These are phyloP conservation scores for Anodontia alba DNA, from an alignment of 2,888 invertebrate genomes.

Conservation along the genomic window DNA sequence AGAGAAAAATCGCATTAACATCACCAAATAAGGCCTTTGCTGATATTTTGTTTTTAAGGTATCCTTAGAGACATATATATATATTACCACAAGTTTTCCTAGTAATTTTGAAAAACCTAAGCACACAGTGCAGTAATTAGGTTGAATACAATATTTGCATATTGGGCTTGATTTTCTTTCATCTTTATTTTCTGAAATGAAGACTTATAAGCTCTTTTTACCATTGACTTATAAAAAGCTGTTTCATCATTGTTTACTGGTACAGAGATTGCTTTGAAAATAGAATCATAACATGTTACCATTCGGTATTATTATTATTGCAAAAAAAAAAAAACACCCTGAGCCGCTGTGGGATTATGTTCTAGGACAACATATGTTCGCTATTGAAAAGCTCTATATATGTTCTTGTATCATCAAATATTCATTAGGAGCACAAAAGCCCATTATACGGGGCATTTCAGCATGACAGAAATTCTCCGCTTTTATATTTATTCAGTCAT, in stretches of 20 bases:
- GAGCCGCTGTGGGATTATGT: conserved; percentile 31
- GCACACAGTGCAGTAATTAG: no score
- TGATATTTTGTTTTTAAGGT: no score
- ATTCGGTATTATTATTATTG: neutral
- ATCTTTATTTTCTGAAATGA: no score
- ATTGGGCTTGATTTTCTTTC: no score
- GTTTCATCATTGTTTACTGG: neutral
- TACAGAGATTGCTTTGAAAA: neutral
- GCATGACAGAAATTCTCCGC: conserved; percentile 10
- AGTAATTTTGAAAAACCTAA: no score
- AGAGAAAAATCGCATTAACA: no score
- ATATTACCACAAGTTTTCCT: no score
- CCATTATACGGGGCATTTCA: conserved; percentile 38
- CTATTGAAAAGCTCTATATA: conserved; percentile 40
- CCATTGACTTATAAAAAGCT: no score
- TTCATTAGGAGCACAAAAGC: conserved; percentile 54
- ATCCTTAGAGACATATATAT: no score
- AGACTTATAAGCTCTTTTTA: no score
- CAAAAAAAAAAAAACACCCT: neutral
- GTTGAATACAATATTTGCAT: no score
- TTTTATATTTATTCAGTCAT: conserved; percentile 45
- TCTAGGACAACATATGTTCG: conserved; percentile 47
- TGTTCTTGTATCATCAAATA: conserved; percentile 61
- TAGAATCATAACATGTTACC: neutral
- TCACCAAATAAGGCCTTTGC: no score